These are phyloP conservation scores for Empis livida DNA, from an alignment of 2,888 invertebrate genomes.

Conservation along the genomic window DNA sequence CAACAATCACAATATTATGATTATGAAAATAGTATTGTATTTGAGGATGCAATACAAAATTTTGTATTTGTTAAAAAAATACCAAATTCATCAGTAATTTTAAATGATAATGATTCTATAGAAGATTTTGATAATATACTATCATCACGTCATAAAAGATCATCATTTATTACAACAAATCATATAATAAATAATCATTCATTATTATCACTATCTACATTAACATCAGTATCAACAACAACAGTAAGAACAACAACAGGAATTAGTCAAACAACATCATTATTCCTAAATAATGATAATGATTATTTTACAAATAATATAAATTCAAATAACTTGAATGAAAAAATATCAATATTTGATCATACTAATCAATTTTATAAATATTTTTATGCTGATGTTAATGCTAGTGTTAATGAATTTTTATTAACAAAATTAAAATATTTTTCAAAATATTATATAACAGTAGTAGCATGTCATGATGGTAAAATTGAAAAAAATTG, in stretches of 20 bases:
- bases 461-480: slow-evolving; percentile 59
- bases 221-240: not conserved
- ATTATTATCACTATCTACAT: not conserved
- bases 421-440: slow-evolving; percentile 55
- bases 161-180: no score
- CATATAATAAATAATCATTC: no score
- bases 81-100: slow-evolving; percentile 1
- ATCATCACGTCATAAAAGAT: slow-evolving; percentile 16
- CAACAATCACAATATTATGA: no score
- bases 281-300: no score
- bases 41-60: slow-evolving; percentile 74
- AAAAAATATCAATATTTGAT: slow-evolving; percentile 9
- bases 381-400: slow-evolving; percentile 18
- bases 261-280: not conserved
- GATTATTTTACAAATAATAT: no score
- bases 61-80: slow-evolving; percentile 42
- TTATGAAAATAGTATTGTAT: slow-evolving; percentile 41
- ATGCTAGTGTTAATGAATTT: slow-evolving; percentile 33
- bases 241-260: not conserved
- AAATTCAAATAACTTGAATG: no score
- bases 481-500: slow-evolving; percentile 33
- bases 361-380: slow-evolving; percentile 14
- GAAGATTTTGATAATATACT: slow-evolving; percentile 1
- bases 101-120: slow-evolving; percentile 25
- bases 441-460: slow-evolving; percentile 63